These are phyloP conservation scores for Colostygia pectinataria DNA, from an alignment of 2,888 invertebrate species.

Conservation along the genomic window DNA sequence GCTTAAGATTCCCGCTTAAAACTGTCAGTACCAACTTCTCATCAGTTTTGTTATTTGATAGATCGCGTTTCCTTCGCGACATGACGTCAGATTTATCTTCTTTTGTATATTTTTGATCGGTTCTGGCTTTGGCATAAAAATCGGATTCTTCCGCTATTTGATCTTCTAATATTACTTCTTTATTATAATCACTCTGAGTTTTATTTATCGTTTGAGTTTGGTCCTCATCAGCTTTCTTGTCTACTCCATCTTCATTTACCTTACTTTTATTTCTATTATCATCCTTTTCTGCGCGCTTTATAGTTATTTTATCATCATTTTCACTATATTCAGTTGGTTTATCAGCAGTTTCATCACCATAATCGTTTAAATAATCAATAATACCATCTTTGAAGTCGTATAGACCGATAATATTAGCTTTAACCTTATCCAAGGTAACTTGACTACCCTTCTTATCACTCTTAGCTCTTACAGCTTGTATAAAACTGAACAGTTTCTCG, in stretches of 20 bases:
- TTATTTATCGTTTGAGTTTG: not conserved
- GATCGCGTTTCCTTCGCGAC: constrained; percentile 10
- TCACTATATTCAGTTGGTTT: not conserved
- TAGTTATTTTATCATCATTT: not conserved
- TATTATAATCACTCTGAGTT: not conserved
- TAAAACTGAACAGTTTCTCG: constrained; percentile 23
- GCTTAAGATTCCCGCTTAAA: constrained; percentile 15
- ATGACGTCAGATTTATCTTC: not conserved
- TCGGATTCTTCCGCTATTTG: constrained; percentile 30
- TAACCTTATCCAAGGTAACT: constrained; percentile 22
- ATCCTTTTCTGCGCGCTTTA: not conserved
- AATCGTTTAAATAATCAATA: constrained; percentile 14
- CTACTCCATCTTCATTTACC: not conserved
- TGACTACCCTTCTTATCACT: constrained; percentile 1
- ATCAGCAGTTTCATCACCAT: not conserved
- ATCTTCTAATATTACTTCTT: constrained; percentile 20
- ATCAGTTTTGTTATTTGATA: not conserved
- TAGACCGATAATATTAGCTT: constrained; percentile 13
- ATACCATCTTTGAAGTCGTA: constrained; percentile 19
- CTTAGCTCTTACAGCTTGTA: constrained; percentile 26
- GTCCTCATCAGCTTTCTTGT: not conserved
- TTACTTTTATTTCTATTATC: not conserved
- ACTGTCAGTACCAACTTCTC: constrained; percentile 12
- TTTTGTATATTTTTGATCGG: not conserved
- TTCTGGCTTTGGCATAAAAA: not conserved